These are phyloP conservation scores for Cantharis nigra DNA, from an alignment of 2,888 invertebrate genomes.

Conservation along the genomic window DNA sequence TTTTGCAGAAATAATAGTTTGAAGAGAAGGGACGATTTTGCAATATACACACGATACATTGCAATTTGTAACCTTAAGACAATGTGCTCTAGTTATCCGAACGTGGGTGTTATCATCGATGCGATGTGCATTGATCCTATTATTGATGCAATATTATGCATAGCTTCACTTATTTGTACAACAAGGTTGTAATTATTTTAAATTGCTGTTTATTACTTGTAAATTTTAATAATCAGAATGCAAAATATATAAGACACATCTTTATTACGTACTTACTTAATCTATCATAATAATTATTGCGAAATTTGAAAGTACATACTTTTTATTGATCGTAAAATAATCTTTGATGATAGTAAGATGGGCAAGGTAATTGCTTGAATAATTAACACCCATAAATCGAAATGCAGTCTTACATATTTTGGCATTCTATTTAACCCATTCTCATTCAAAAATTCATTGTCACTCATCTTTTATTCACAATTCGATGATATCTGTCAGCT, in stretches of 20 bases:
- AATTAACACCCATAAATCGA: background rate
- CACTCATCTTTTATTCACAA: background rate
- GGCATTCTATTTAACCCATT: background rate
- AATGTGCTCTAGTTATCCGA: slow-evolving; percentile 36
- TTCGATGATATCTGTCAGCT: background rate
- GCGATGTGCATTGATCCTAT: background rate
- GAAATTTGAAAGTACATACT: background rate
- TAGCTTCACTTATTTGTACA: background rate
- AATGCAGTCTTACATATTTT: background rate
- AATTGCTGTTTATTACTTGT: background rate
- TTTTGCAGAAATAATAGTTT: slow-evolving; percentile 24
- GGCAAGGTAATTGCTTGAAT: background rate
- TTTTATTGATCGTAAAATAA: background rate
- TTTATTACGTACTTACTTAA: background rate
- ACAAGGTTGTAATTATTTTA: background rate
- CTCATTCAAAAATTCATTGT: background rate
- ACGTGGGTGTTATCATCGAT: slow-evolving; percentile 16
- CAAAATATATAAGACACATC: background rate
- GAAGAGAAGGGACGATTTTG: slow-evolving; percentile 42
- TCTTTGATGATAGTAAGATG: background rate
- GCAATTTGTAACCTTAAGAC: slow-evolving; percentile 42
- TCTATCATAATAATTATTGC: background rate
- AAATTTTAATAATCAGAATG: background rate
- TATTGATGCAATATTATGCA: background rate
- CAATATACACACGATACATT: slow-evolving; percentile 33